Percentiles rank a stretch among this genome's conserved stretches.
phyloP scores from a whole-genome alignment of 2,113 vertebrate species.

The Rutilus rutilus region DNA sequence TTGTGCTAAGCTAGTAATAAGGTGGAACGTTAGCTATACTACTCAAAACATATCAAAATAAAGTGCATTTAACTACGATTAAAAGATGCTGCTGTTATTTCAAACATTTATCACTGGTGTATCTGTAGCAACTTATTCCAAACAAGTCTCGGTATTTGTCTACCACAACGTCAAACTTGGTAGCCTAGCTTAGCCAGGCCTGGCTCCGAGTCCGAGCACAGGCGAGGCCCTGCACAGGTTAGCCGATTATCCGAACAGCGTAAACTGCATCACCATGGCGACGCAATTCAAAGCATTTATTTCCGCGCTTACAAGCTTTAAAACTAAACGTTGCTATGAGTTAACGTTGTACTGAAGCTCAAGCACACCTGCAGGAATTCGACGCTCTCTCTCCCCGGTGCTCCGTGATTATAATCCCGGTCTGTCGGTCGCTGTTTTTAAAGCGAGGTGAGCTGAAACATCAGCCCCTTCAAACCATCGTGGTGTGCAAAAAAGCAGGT shows the following conservation, averaged over 20 bases:
- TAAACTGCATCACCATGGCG: slow-evolving; percentile 27
- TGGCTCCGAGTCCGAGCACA: neutral
- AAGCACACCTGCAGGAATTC: slow-evolving; percentile 26
- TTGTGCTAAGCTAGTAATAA: slow-evolving; percentile 19
- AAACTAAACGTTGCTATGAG: neutral
- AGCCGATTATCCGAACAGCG: neutral
- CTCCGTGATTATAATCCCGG: slow-evolving; percentile 28
- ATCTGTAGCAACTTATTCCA: neutral
- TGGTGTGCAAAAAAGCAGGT: slow-evolving; percentile 6
- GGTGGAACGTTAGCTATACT: neutral
- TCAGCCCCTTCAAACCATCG: slow-evolving; percentile 45
- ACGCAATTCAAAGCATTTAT: neutral
- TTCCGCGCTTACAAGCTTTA: neutral
- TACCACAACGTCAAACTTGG: neutral
- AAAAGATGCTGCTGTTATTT: neutral
- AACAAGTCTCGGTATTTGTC: neutral
- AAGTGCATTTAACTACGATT: neutral
- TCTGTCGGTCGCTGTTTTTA: slow-evolving; percentile 36
- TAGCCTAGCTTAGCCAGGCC: slow-evolving; percentile 26
- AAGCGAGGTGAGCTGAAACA: slow-evolving; percentile 23
- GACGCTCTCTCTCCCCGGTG: slow-evolving; percentile 22
- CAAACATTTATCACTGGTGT: neutral
- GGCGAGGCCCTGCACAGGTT: slow-evolving; percentile 22
- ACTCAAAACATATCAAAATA: neutral
- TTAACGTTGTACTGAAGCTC: neutral